Conservation (phyloP, 2,113 vertebrate genomes). For the Pterocles gutturalis region DNA sequence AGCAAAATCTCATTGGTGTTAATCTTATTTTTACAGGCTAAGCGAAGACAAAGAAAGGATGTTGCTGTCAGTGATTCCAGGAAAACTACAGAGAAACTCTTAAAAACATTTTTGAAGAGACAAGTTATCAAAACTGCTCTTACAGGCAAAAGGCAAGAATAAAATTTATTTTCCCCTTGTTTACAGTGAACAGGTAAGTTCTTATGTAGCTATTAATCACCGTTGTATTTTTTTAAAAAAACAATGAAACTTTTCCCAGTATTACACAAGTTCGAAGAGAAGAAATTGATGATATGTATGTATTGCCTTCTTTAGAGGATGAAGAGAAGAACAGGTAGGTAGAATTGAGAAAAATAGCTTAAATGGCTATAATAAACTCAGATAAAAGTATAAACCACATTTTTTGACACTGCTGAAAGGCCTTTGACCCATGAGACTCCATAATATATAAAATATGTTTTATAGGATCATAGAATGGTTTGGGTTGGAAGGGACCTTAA, state of each 20-base stretch:
- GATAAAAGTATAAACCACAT: neutral
- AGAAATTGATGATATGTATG: conserved; percentile 89
- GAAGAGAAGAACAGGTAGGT: conserved; percentile 86
- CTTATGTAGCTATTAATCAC: neutral
- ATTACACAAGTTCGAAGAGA: conserved; percentile 85
- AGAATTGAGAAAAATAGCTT: neutral
- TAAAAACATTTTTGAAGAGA: conserved; percentile 93
- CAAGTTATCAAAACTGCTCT: conserved; percentile 91
- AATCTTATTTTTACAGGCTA: conserved; percentile 76
- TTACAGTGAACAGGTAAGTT: neutral
- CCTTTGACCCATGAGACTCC: neutral
- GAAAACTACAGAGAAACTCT: conserved; percentile 90
- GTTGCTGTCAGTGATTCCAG: conserved; percentile 82
- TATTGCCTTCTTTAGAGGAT: conserved; percentile 85
- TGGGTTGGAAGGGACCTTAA: too few relatives aligned
- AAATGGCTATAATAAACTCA: neutral
- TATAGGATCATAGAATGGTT: too few relatives aligned
- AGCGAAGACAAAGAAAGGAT: conserved; percentile 91
- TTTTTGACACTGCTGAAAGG: neutral
- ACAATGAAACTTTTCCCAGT: conserved; percentile 84
- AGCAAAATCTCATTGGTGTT: neutral
- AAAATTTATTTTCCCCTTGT: neutral
- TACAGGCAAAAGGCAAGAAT: conserved; percentile 81
- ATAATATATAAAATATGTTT: neutral
- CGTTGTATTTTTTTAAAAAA: neutral